phyloP scores from a whole-genome alignment of 2,888 invertebrate genomes.

The Dilophus febrilis region DNA sequence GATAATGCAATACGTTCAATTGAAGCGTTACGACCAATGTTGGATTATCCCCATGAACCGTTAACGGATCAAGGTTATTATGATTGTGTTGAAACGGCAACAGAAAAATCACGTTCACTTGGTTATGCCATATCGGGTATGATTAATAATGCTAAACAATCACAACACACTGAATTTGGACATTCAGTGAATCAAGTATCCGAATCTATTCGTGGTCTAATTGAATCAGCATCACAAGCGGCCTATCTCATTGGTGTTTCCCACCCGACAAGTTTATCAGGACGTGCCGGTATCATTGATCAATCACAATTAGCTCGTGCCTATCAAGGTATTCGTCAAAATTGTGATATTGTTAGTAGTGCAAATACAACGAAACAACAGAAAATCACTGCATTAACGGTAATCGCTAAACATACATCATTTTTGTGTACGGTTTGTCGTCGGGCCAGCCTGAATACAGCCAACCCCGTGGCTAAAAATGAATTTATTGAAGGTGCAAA shows the following conservation, averaged over 20 bases:
- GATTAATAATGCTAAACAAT: constrained; percentile 76
- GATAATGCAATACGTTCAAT: constrained; percentile 89
- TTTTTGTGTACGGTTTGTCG: constrained; percentile 91
- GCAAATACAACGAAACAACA: constrained; percentile 60
- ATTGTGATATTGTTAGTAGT: constrained; percentile 62
- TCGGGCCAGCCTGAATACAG: constrained; percentile 77
- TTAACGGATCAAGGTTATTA: constrained; percentile 79
- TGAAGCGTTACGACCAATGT: constrained; percentile 61
- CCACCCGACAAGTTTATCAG: constrained; percentile 76
- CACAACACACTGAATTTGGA: constrained; percentile 71
- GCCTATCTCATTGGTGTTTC: constrained; percentile 90
- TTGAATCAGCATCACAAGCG: constrained; percentile 87
- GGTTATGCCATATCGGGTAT: constrained; percentile 90
- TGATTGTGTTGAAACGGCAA: constrained; percentile 81
- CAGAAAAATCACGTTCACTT: constrained; percentile 68
- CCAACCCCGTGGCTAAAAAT: constrained; percentile 79
- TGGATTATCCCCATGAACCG: constrained; percentile 76
- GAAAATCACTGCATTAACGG: constrained; percentile 78
- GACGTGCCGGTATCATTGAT: constrained; percentile 76
- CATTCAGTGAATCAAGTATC: constrained; percentile 70
- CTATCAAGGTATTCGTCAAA: constrained; percentile 75
- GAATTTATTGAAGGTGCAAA: constrained; percentile 97
- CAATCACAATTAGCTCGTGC: constrained; percentile 76
- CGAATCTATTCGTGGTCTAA: constrained; percentile 73
- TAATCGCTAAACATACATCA: constrained; percentile 91